phyloP scores from a whole-genome alignment of 2,113 vertebrate genomes.

The Plecturocebus donacophilus region DNA sequence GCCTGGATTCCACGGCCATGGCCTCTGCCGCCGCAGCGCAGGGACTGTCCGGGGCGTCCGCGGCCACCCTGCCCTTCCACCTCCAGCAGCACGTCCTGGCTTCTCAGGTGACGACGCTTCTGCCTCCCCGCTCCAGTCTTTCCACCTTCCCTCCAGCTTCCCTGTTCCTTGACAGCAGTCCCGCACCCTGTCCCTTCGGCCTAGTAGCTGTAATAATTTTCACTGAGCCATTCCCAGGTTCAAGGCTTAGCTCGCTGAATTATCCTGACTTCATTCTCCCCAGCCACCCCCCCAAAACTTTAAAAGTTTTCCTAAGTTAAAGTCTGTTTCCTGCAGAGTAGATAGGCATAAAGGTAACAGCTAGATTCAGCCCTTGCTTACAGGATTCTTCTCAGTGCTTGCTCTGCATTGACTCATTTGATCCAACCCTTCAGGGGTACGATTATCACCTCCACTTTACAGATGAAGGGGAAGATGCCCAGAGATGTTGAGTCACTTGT shows the following conservation, averaged over 20 bases:
- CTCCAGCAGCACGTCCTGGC: conserved; percentile 98
- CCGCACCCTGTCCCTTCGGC: background rate
- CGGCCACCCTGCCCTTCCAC: conserved; percentile 94
- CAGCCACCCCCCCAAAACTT: too few relatives aligned
- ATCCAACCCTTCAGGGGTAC: background rate
- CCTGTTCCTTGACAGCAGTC: background rate
- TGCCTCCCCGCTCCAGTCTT: background rate
- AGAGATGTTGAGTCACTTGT: background rate
- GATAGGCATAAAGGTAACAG: background rate
- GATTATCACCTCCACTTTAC: background rate
- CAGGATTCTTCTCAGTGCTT: background rate
- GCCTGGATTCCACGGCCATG: conserved; percentile 90
- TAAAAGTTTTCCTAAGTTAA: background rate
- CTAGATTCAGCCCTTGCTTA: accelerated
- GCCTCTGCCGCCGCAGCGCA: conserved; percentile 93
- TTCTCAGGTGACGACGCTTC: conserved; percentile 90
- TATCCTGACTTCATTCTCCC: background rate
- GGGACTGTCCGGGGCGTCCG: conserved; percentile 89
- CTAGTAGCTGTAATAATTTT: background rate
- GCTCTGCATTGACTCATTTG: background rate
- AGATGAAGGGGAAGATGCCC: background rate
- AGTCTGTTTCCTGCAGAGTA: background rate
- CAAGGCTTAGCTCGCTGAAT: background rate
- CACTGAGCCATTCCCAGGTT: background rate
- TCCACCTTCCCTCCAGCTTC: accelerated